These are phyloP conservation scores for Aurelia aurita complex sp. Pacific DNA, from an alignment of 30 jellyfish, hydroid and myxozoan species.

Conservation along the genomic window DNA sequence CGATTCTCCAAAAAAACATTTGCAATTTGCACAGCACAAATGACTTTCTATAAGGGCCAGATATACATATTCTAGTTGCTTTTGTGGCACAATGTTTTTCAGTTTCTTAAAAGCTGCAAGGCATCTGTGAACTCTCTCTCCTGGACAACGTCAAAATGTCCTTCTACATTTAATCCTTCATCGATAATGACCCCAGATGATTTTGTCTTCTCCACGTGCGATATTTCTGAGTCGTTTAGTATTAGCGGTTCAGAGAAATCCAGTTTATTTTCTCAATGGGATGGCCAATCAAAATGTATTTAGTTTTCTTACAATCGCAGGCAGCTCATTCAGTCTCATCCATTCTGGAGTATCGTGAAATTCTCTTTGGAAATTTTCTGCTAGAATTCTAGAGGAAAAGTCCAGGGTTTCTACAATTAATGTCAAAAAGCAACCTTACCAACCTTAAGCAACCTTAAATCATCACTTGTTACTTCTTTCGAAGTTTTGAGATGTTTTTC, in stretches of 20 bases:
- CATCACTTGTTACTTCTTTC: too few relatives aligned
- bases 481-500: too few relatives aligned
- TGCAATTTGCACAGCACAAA: too few relatives aligned
- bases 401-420: too few relatives aligned
- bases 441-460: too few relatives aligned
- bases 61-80: too few relatives aligned
- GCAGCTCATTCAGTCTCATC: constrained; percentile 1
- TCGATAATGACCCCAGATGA: not conserved
- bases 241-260: not conserved
- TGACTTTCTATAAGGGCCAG: too few relatives aligned
- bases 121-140: too few relatives aligned
- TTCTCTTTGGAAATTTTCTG: not conserved
- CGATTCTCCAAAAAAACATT: too few relatives aligned
- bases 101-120: too few relatives aligned
- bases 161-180: not conserved
- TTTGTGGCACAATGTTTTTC: too few relatives aligned
- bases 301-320: constrained; percentile 1
- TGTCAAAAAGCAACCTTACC: too few relatives aligned
- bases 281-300: constrained; percentile 23
- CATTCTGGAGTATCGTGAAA: constrained; percentile 1
- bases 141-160: not conserved
- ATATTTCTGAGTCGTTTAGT: constrained; percentile 2
- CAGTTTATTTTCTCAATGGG: not conserved
- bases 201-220: not conserved
- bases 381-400: not conserved